phyloP scores from a whole-genome alignment of 2,113 vertebrate genomes.

The Tretioscincus oriximinensis region DNA sequence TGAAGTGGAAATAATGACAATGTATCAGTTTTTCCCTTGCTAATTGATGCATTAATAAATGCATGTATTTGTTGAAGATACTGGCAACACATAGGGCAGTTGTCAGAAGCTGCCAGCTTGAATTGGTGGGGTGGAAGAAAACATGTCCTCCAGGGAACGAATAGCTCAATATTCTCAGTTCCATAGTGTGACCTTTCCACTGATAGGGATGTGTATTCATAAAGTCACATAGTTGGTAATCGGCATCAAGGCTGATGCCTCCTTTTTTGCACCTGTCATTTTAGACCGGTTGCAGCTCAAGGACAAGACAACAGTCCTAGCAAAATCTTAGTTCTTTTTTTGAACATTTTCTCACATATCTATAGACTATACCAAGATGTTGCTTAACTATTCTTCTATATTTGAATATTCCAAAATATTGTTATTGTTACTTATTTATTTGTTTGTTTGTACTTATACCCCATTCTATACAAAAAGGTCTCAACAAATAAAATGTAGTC shows the following conservation, averaged over 20 bases:
- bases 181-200: slow-evolving; percentile 58
- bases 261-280: slow-evolving; percentile 30
- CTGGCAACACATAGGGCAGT: slow-evolving; percentile 18
- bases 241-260: neutral
- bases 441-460: too few relatives aligned
- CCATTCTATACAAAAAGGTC: neutral
- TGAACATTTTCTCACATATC: neutral
- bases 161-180: slow-evolving; percentile 25
- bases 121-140: slow-evolving; percentile 40
- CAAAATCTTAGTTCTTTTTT: neutral
- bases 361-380: too few relatives aligned
- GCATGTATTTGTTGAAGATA: slow-evolving; percentile 18
- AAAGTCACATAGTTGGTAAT: slow-evolving; percentile 38
- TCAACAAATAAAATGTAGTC: neutral
- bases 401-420: too few relatives aligned
- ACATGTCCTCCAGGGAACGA: slow-evolving; percentile 29
- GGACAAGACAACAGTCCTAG: neutral
- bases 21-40: slow-evolving; percentile 38
- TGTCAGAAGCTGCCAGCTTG: slow-evolving; percentile 32
- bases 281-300: neutral
- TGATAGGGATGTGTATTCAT: slow-evolving; percentile 42
- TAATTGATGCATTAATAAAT: slow-evolving; percentile 30
- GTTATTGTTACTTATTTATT: too few relatives aligned
- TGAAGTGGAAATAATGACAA: slow-evolving; percentile 5
- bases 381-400: too few relatives aligned